phyloP scores from a whole-genome alignment of 2,113 vertebrate species.

The Rynchops niger region DNA sequence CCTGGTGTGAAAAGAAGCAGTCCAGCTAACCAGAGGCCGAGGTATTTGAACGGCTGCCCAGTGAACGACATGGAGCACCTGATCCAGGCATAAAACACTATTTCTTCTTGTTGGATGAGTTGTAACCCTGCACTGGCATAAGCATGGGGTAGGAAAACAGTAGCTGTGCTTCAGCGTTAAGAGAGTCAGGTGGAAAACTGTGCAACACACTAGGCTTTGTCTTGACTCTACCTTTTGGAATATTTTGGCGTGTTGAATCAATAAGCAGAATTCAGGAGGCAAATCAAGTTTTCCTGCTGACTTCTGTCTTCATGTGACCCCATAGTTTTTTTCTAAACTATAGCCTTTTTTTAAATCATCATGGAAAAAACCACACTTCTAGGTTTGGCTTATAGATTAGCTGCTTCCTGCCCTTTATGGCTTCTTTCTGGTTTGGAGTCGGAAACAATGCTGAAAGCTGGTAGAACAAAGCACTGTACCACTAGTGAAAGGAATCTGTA shows the following conservation, averaged over 20 bases:
- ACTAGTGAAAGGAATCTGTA: not conserved
- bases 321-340: not conserved
- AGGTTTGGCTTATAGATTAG: not conserved
- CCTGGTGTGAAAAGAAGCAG: not conserved
- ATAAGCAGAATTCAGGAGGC: not conserved
- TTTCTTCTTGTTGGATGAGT: not conserved
- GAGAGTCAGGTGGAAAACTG: not conserved
- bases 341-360: not conserved
- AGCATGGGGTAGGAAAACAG: not conserved
- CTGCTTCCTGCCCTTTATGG: constrained; percentile 16
- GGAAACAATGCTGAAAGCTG: not conserved
- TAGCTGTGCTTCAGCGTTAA: not conserved
- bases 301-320: not conserved
- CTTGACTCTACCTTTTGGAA: not conserved
- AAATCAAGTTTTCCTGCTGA: not conserved
- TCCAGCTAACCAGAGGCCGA: not conserved
- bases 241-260: not conserved
- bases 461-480: not conserved
- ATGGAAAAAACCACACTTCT: not conserved
- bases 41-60: not conserved
- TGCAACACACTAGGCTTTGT: accelerated
- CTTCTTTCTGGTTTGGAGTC: not conserved
- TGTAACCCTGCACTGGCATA: not conserved
- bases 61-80: not conserved
- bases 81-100: not conserved